These are phyloP conservation scores for Falco novaeseelandiae DNA, from an alignment of 2,797 vertebrate species.

Conservation along the genomic window DNA sequence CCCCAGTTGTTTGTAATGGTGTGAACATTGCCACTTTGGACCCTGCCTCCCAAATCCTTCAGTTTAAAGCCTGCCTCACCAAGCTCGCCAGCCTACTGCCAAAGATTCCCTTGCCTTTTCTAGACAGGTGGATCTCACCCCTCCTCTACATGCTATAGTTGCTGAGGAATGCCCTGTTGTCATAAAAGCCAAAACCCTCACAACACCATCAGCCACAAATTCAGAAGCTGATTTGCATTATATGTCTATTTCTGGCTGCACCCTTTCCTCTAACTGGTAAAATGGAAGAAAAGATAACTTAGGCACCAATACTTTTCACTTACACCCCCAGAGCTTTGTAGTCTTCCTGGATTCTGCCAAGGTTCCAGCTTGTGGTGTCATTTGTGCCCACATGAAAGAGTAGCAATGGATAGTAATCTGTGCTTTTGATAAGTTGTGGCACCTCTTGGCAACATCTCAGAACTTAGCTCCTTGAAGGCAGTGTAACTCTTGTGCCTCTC, in stretches of 20 bases:
- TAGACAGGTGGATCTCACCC: not conserved
- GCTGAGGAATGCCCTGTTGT: no score
- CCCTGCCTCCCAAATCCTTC: no score
- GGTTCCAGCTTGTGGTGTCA: not conserved
- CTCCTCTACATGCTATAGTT: not conserved
- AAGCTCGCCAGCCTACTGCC: no score
- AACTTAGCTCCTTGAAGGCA: not conserved
- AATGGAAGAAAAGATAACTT: not conserved
- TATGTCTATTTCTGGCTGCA: no score
- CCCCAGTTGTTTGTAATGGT: not conserved
- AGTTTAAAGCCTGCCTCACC: no score
- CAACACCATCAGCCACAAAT: not conserved
- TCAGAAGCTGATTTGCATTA: not conserved
- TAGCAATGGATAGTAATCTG: not conserved
- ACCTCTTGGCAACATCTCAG: fast-evolving
- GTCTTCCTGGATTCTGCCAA: not conserved
- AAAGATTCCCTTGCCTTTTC: no score
- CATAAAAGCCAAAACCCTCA: not conserved
- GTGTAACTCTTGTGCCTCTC: no score
- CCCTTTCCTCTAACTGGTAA: no score
- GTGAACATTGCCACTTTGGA: no score
- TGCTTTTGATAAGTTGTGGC: not conserved
- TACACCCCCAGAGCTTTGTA: not conserved
- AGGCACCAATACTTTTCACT: not conserved
- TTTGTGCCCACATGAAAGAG: not conserved